A percentile compares a stretch with the other conserved stretches of the same genome.
Conservation (phyloP, 1,140 invertebrate genomes). For the Zaprionus lachaisei region DNA sequence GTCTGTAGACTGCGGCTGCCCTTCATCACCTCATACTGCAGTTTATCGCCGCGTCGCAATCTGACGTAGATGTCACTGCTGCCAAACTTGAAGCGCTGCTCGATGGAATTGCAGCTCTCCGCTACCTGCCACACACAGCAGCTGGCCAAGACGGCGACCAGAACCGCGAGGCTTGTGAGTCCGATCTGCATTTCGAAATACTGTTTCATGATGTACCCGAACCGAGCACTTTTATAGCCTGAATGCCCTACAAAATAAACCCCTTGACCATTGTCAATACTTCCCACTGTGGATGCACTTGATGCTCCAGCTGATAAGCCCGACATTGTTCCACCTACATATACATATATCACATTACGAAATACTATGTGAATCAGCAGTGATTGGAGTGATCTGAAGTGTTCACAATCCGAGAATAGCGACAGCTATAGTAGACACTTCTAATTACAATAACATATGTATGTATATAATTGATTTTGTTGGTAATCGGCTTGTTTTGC, state of each 20-base stretch:
- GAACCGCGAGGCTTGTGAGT: constrained; percentile 18
- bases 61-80: constrained; percentile 75
- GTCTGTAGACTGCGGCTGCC: constrained; percentile 63
- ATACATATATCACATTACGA: neutral
- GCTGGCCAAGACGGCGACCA: constrained; percentile 17
- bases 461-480: neutral
- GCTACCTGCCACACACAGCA: constrained; percentile 38
- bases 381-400: neutral
- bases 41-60: constrained; percentile 56
- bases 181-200: constrained; percentile 40
- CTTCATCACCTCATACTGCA: constrained; percentile 76
- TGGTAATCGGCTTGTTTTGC: neutral
- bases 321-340: constrained; percentile 5
- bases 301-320: constrained; percentile 29
- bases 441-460: neutral
- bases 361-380: neutral
- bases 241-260: constrained; percentile 50
- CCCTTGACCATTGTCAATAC: constrained; percentile 53
- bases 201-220: neutral
- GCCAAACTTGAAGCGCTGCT: constrained; percentile 69
- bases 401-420: constrained; percentile 6
- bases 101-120: constrained; percentile 50
- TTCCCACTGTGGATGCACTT: constrained; percentile 28
- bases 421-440: constrained; percentile 9
- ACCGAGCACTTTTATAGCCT: constrained; percentile 20